Evolutionary conservation across 2,113 vertebrate genomes (phyloP).

Genomic region (Camelus bactrianus): DNA sequence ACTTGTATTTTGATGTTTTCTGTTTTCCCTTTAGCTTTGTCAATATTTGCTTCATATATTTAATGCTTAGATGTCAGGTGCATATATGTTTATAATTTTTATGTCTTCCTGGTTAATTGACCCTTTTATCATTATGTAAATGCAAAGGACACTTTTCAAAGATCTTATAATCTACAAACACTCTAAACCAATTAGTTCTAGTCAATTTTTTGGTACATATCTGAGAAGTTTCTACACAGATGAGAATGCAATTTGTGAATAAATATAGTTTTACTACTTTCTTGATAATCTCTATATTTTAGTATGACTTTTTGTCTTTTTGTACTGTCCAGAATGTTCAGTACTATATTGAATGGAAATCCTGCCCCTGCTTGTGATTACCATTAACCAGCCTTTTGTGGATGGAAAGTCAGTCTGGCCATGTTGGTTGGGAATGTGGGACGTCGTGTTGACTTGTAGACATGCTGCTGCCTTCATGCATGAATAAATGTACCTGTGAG

Average conservation of each 20-base stretch:
- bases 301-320: not conserved
- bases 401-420: too few relatives aligned
- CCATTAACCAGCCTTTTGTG: too few relatives aligned
- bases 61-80: not conserved
- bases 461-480: too few relatives aligned
- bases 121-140: not conserved
- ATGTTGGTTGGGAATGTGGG: too few relatives aligned
- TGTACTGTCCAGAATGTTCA: not conserved
- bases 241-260: not conserved
- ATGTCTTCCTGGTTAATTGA: not conserved
- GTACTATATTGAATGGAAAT: not conserved
- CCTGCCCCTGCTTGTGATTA: too few relatives aligned
- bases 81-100: not conserved
- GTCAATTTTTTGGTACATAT: not conserved
- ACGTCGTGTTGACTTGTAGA: too few relatives aligned
- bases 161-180: not conserved
- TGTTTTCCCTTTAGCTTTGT: not conserved
- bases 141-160: not conserved
- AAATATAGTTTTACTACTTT: not conserved
- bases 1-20: not conserved
- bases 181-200: not conserved
- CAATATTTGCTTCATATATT: not conserved
- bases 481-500: too few relatives aligned
- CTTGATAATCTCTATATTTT: not conserved
- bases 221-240: not conserved